Evolutionary conservation across 2,888 invertebrate genomes (phyloP).

Genomic region (Nebria brevicollis): DNA sequence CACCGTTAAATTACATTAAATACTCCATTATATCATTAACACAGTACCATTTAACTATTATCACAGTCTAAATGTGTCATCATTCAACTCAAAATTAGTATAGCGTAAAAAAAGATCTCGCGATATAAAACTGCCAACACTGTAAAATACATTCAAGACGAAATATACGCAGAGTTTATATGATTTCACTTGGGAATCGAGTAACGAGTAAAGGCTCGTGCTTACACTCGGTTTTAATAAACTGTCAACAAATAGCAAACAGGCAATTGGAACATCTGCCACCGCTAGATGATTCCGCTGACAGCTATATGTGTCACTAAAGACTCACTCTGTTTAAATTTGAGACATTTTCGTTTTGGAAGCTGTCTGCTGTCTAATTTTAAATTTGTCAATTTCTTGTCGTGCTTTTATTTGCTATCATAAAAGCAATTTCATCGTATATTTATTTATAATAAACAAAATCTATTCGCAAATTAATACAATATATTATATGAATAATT

Average conservation of each 20-base stretch:
- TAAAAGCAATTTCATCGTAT: background rate
- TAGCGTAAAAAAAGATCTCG: constrained; percentile 27
- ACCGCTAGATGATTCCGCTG: constrained; percentile 23
- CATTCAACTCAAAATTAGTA: constrained; percentile 11
- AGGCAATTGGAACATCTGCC: constrained; percentile 27
- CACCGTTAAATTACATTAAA: background rate
- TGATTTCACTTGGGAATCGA: constrained; percentile 30
- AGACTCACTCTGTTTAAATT: background rate
- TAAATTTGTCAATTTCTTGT: constrained; percentile 39
- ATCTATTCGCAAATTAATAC: too few relatives aligned
- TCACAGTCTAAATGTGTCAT: constrained; percentile 34
- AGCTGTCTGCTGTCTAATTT: constrained; percentile 27
- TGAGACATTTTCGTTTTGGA: background rate
- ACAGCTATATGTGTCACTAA: constrained; percentile 38
- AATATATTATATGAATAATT: background rate
- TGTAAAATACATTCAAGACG: background rate
- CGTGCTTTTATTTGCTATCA: constrained; percentile 5
- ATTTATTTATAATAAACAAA: too few relatives aligned
- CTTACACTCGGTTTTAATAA: constrained; percentile 29
- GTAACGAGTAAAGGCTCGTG: background rate
- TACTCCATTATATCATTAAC: background rate
- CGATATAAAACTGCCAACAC: background rate
- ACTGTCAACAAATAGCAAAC: constrained; percentile 12
- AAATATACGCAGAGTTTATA: background rate
- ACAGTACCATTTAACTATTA: constrained; percentile 22